A percentile compares a stretch with the other conserved stretches of the same genome.
These are phyloP conservation scores for Drosophila prostipennis DNA, from an alignment of 2,888 invertebrate species.

Conservation along the genomic window DNA sequence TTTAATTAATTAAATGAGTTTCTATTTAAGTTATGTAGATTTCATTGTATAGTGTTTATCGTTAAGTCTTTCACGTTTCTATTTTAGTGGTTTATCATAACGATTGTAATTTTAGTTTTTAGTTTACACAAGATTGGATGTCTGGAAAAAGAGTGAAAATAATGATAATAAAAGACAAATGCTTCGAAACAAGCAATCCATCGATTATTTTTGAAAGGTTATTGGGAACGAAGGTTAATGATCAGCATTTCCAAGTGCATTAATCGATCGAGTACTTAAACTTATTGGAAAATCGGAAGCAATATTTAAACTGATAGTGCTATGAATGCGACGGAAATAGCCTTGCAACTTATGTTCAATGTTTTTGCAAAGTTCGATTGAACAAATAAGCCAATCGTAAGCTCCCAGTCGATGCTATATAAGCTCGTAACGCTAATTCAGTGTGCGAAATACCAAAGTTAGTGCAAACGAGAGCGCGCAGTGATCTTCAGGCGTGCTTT, in stretches of 20 bases:
- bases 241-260: background rate
- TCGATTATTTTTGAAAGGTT: background rate
- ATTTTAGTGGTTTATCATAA: conserved; percentile 24
- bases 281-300: conserved; percentile 52
- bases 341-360: conserved; percentile 37
- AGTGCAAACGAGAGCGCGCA: conserved; percentile 60
- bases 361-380: conserved; percentile 40
- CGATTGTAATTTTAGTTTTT: conserved; percentile 17
- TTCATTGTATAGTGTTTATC: conserved; percentile 42
- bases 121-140: conserved; percentile 1
- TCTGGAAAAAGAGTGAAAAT: conserved; percentile 43
- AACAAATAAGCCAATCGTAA: conserved; percentile 50
- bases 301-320: background rate
- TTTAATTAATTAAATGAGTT: conserved; percentile 26
- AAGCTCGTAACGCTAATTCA: conserved; percentile 25
- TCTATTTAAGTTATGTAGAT: conserved; percentile 70
- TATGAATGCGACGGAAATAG: conserved; percentile 47
- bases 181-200: conserved; percentile 46
- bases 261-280: conserved; percentile 12
- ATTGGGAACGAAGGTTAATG: background rate
- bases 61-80: conserved; percentile 56
- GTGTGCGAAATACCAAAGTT: conserved; percentile 25
- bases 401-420: conserved; percentile 43
- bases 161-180: conserved; percentile 47
- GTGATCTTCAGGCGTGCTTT: conserved; percentile 69